A percentile compares a stretch with the other conserved stretches of the same genome.
phyloP scores from a whole-genome alignment of 53 echinoderm and acorn worm species.

The Stichopus horrens region DNA sequence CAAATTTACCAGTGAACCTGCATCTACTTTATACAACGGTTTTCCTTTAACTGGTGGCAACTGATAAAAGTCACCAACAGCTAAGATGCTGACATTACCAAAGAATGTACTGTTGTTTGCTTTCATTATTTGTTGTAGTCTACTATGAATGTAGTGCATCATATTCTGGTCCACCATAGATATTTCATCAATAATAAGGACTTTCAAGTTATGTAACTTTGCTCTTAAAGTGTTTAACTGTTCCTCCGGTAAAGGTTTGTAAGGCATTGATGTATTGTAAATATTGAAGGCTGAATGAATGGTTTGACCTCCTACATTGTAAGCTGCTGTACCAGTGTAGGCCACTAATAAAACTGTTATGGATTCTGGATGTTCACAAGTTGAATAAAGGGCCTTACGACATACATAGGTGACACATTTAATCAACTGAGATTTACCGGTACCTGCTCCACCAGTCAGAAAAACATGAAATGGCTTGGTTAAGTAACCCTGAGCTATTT shows the following conservation, averaged over 20 bases:
- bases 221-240: conserved; percentile 53
- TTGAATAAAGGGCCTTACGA: neutral
- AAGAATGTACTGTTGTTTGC: conserved; percentile 41
- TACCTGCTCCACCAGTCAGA: conserved; percentile 55
- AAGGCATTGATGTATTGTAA: neutral
- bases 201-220: conserved; percentile 49
- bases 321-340: conserved; percentile 53
- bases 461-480: conserved; percentile 8
- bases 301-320: conserved; percentile 46
- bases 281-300: conserved; percentile 43
- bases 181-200: conserved; percentile 79
- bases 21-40: conserved; percentile 40
- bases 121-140: conserved; percentile 64
- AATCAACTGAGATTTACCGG: conserved; percentile 54
- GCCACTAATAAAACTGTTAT: conserved; percentile 44
- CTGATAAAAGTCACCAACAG: conserved; percentile 67
- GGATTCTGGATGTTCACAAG: neutral
- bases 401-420: conserved; percentile 46
- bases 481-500: neutral
- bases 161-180: conserved; percentile 71
- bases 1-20: conserved; percentile 48
- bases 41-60: conserved; percentile 61
- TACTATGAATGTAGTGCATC: conserved; percentile 60
- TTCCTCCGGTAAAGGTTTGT: conserved; percentile 54
- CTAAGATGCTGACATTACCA: conserved; percentile 65